Percentiles rank a stretch among this genome's conserved stretches.
Conservation (phyloP, 2,797 vertebrate genomes). For the Phoebastria nigripes region DNA sequence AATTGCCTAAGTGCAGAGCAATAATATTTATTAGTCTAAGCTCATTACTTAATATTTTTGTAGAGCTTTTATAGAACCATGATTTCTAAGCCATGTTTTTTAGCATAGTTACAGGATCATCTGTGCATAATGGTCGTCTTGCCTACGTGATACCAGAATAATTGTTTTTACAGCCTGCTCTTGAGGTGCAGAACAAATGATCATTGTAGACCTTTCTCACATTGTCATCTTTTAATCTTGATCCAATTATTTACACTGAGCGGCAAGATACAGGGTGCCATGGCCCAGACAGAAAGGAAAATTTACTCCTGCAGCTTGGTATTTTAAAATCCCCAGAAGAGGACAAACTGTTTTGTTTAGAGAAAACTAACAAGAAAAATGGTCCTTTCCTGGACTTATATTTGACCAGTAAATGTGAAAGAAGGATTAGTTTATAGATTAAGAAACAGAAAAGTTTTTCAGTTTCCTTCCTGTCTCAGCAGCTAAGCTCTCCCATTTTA, state of each 20-base stretch:
- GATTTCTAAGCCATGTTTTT: constrained; percentile 1
- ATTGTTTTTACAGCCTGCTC: constrained; percentile 29
- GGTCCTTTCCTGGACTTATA: not conserved
- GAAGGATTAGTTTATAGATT: not conserved
- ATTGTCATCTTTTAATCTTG: constrained; percentile 42
- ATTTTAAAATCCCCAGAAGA: constrained; percentile 8
- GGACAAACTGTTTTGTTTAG: constrained; percentile 1
- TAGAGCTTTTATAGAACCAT: not conserved
- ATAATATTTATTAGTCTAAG: constrained; percentile 26
- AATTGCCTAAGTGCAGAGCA: constrained; percentile 11
- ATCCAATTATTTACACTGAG: constrained; percentile 41
- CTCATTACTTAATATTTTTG: constrained; percentile 37
- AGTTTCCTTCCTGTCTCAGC: not conserved
- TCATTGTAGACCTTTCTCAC: constrained; percentile 11
- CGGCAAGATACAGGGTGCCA: not conserved
- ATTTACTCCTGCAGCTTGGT: not conserved
- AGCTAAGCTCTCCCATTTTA: not conserved
- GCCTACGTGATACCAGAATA: not conserved
- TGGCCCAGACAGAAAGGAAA: not conserved
- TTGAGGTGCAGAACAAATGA: constrained; percentile 46
- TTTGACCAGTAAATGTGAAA: constrained; percentile 18
- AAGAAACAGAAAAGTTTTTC: not conserved
- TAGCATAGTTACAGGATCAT: not conserved
- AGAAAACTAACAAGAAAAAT: constrained; percentile 15
- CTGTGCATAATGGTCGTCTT: constrained; percentile 1